Evolutionary conservation across 2,888 invertebrate genomes (phyloP).

Genomic region (Lissocephala sabroskyi): DNA sequence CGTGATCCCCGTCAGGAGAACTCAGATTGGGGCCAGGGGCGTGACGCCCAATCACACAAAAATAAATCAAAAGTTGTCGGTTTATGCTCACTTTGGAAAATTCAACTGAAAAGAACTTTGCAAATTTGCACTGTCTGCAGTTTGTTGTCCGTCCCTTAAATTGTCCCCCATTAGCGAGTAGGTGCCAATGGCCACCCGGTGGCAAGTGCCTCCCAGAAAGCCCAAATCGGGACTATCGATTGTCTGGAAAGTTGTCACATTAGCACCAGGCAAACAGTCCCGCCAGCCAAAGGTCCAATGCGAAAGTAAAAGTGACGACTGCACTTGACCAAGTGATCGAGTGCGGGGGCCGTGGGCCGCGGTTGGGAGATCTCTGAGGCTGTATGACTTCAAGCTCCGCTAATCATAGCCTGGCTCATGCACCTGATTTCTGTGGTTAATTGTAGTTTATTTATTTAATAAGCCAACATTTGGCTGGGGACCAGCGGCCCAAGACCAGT

Average conservation of each 20-base stretch:
- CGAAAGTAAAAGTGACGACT: slow-evolving; percentile 55
- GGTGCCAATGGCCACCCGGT: slow-evolving; percentile 62
- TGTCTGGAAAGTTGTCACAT: slow-evolving; percentile 55
- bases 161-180: slow-evolving; percentile 50
- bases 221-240: slow-evolving; percentile 12
- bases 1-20: too few species aligned
- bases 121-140: too few species aligned
- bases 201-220: too few species aligned
- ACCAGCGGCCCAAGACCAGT: not conserved
- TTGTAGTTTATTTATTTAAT: slow-evolving; percentile 56
- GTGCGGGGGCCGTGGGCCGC: too few species aligned
- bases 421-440: slow-evolving; percentile 30
- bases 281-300: slow-evolving; percentile 8
- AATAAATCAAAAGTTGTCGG: too few species aligned
- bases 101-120: too few species aligned
- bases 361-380: too few species aligned
- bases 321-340: slow-evolving; percentile 59
- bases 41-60: not conserved
- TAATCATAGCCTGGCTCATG: not conserved
- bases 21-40: slow-evolving; percentile 36
- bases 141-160: too few species aligned
- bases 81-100: too few species aligned
- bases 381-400: too few species aligned
- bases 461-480: slow-evolving; percentile 15
- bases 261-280: slow-evolving; percentile 53